Conservation (phyloP, 2,888 invertebrate genomes). For the Drosophila meridionalis region DNA sequence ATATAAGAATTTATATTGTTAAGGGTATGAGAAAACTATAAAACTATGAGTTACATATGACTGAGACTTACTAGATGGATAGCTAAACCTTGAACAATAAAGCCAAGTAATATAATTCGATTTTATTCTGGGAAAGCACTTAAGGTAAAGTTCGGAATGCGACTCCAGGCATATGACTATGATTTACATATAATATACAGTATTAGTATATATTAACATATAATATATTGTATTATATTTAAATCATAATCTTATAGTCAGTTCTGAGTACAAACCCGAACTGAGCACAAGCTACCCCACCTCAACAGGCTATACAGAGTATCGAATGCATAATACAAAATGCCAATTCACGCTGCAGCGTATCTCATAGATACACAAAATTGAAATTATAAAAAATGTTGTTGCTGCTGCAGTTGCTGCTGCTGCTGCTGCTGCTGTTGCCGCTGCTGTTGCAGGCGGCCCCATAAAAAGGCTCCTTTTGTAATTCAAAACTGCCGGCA, state of each 20-base stretch:
- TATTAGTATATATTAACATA: no score
- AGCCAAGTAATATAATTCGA: no score
- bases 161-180: no score
- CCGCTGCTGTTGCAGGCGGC: conserved; percentile 43
- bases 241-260: no score
- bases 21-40: not conserved
- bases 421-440: conserved; percentile 10
- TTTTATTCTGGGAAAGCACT: no score
- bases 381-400: conserved; percentile 69
- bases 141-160: no score
- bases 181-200: not conserved
- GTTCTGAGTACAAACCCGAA: not conserved
- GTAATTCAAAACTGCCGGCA: conserved; percentile 73
- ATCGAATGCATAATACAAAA: conserved; percentile 63
- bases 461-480: conserved; percentile 72
- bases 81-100: not conserved
- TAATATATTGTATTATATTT: no score
- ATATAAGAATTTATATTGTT: not conserved
- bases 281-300: not conserved
- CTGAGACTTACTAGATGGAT: not conserved
- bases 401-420: conserved; percentile 29
- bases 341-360: conserved; percentile 70
- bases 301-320: not conserved
- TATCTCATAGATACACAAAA: conserved; percentile 74
- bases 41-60: not conserved